Conservation (phyloP, 2,797 vertebrate genomes). For the Urocyon cinereoargenteus region DNA sequence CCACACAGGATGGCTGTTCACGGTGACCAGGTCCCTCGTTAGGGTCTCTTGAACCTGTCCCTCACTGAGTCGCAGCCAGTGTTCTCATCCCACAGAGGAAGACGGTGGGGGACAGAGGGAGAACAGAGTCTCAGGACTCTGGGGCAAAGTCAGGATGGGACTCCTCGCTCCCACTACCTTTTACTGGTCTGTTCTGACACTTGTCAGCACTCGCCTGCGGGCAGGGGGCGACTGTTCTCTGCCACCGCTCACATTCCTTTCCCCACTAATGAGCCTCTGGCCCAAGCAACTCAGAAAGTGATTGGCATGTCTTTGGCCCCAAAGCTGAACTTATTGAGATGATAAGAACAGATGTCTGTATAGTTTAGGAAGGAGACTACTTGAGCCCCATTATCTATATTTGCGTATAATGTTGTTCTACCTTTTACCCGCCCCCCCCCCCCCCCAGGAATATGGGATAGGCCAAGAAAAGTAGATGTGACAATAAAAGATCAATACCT, state of each 20-base stretch:
- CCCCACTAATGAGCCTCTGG: conserved; percentile 50
- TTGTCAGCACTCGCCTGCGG: background rate
- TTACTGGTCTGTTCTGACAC: background rate
- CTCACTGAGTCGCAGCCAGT: background rate
- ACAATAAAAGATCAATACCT: background rate
- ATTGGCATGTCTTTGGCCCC: background rate
- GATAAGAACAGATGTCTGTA: background rate
- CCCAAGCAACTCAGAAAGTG: background rate
- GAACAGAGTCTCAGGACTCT: background rate
- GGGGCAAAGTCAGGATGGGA: background rate
- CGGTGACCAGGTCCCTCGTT: conserved; percentile 31
- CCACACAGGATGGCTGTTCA: background rate
- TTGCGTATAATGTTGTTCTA: background rate
- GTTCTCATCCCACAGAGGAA: conserved; percentile 32
- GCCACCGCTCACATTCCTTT: background rate
- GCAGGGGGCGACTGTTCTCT: background rate
- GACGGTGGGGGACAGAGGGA: background rate
- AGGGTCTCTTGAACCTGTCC: background rate
- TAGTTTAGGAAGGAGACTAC: background rate
- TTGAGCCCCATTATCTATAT: background rate
- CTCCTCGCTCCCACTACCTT: background rate
- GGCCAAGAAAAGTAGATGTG: background rate
- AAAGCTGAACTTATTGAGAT: background rate
- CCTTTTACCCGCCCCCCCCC: background rate
- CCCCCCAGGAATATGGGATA: background rate